These are phyloP conservation scores for Mormyrus hasselquistii DNA, from an alignment of 2,797 vertebrate genomes.

Conservation along the genomic window DNA sequence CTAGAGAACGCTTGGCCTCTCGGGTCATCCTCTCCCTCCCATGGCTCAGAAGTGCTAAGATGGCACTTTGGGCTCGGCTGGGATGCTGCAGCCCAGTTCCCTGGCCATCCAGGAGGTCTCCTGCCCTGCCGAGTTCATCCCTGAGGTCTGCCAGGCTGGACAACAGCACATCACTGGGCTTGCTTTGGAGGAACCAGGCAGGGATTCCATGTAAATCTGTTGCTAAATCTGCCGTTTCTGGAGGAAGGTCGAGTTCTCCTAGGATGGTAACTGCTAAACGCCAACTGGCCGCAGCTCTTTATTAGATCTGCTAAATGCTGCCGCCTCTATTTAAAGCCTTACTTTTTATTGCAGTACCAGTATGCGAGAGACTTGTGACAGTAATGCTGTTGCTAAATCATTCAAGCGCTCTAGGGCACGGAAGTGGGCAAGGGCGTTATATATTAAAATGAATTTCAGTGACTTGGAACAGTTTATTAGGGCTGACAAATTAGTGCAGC, in stretches of 20 bases:
- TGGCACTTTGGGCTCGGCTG: slow-evolving; percentile 67
- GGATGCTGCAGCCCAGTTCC: slow-evolving; percentile 24
- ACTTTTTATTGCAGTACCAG: neutral
- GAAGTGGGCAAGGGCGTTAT: neutral
- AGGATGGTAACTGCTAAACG: neutral
- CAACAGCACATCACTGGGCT: slow-evolving; percentile 8
- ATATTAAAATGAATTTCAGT: neutral
- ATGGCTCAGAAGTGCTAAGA: slow-evolving; percentile 73
- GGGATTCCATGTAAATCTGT: neutral
- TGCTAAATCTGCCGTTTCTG: neutral
- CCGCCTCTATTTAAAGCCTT: neutral
- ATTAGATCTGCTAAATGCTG: neutral
- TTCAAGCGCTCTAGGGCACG: neutral
- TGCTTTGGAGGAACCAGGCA: neutral
- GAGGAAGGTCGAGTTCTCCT: neutral
- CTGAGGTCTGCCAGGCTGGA: slow-evolving; percentile 77
- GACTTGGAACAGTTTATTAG: neutral
- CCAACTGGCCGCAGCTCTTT: neutral
- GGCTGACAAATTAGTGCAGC: neutral
- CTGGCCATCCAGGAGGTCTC: slow-evolving; percentile 48
- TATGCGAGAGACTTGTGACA: neutral
- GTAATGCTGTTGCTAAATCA: neutral
- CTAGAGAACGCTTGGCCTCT: slow-evolving; percentile 72
- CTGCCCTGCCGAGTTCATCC: slow-evolving; percentile 61
- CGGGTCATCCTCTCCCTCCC: slow-evolving; percentile 72